phyloP scores from a whole-genome alignment of 2,113 vertebrate species.

The Microcebus ravelobensis region DNA sequence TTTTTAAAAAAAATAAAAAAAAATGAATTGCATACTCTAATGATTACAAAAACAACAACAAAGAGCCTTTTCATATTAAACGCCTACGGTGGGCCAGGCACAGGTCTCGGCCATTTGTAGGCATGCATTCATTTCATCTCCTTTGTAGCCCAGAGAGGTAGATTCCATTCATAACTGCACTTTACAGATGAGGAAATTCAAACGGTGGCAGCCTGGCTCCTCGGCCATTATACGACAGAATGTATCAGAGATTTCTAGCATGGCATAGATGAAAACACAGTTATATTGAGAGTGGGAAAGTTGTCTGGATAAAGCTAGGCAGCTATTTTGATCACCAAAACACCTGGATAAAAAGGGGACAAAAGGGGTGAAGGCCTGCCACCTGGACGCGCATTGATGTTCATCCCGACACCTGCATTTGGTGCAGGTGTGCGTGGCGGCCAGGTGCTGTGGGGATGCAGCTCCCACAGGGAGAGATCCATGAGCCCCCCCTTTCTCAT shows the following conservation, averaged over 20 bases:
- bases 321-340: neutral
- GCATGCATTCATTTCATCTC: too few species aligned
- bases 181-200: neutral
- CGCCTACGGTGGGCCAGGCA: fast-evolving
- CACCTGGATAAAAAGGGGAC: neutral
- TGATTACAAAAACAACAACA: fast-evolving
- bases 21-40: fast-evolving
- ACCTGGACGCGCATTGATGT: fast-evolving
- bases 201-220: too few species aligned
- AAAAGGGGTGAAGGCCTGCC: neutral
- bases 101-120: too few species aligned
- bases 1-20: too few species aligned
- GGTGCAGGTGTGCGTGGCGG: fast-evolving
- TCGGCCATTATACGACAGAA: fast-evolving
- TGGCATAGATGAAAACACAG: neutral
- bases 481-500: fast-evolving
- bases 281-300: neutral
- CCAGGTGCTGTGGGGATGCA: fast-evolving
- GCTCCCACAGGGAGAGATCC: fast-evolving
- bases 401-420: fast-evolving
- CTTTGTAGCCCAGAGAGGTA: fast-evolving
- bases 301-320: neutral
- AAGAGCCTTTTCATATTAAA: fast-evolving
- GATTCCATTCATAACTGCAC: too few species aligned
- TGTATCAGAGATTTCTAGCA: neutral